A percentile compares a stretch with the other conserved stretches of the same genome.
Conservation (phyloP, 2,113 vertebrate genomes). For the Odobenus rosmarus region DNA sequence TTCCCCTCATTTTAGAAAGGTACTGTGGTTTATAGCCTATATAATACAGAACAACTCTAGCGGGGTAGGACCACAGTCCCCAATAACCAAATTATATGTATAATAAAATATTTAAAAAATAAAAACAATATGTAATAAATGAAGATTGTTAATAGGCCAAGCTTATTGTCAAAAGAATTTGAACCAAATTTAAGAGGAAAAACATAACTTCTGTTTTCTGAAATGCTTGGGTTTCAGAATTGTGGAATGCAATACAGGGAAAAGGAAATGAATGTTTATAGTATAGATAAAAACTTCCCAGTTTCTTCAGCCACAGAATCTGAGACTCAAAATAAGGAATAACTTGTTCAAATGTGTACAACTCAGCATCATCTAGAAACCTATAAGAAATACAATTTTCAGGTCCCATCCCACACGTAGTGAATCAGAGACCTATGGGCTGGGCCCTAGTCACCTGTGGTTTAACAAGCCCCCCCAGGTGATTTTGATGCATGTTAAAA, state of each 20-base stretch:
- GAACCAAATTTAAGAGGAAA: not conserved
- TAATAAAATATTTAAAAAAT: not conserved
- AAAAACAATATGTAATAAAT: not conserved
- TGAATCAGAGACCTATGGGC: not conserved
- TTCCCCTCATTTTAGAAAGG: constrained; percentile 7
- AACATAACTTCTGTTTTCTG: constrained; percentile 10
- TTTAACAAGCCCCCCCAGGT: not conserved
- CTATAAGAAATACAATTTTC: not conserved
- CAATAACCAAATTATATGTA: not conserved
- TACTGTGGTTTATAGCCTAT: not conserved
- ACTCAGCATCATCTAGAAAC: not conserved
- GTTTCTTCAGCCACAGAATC: not conserved
- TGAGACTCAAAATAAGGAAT: constrained; percentile 8
- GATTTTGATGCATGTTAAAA: not conserved
- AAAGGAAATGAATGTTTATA: constrained; percentile 5
- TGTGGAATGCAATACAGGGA: not conserved
- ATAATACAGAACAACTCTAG: not conserved
- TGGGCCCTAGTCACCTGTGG: not conserved
- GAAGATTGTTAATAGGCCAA: not conserved
- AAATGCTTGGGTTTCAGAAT: constrained; percentile 9
- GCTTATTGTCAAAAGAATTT: not conserved
- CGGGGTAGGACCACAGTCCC: not conserved
- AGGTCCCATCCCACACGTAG: not conserved
- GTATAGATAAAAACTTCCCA: not conserved
- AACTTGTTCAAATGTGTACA: not conserved